Evolutionary conservation across 2,113 vertebrate species (phyloP).

Genomic region (Chinchilla lanigera): DNA sequence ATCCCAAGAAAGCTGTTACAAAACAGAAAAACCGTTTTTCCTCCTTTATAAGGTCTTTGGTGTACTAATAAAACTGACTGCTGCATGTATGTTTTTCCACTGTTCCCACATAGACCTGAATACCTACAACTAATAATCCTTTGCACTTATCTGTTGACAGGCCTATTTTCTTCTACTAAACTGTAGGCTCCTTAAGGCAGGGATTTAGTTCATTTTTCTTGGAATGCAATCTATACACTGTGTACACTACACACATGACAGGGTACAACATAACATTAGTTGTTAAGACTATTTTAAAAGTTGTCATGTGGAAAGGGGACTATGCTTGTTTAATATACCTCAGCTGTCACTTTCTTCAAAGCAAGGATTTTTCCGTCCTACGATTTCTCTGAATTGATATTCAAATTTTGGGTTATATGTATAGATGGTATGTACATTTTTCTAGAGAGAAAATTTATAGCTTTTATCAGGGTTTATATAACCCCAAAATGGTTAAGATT

Average conservation of each 20-base stretch:
- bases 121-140: not conserved
- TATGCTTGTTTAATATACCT: not conserved
- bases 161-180: constrained; percentile 29
- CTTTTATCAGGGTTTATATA: constrained; percentile 1
- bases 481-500: not conserved
- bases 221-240: not conserved
- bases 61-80: not conserved
- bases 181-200: not conserved
- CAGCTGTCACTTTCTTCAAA: not conserved
- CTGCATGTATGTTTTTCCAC: not conserved
- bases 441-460: constrained; percentile 8
- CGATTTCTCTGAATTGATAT: constrained; percentile 15
- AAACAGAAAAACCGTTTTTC: not conserved
- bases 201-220: not conserved
- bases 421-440: not conserved
- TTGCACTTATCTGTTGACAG: not conserved
- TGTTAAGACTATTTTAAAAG: not conserved
- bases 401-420: not conserved
- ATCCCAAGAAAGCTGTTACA: not conserved
- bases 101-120: not conserved
- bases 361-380: not conserved
- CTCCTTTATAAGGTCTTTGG: not conserved
- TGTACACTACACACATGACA: not conserved
- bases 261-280: not conserved
- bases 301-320: not conserved